Evolutionary conservation across 1,140 invertebrate species (phyloP), one percentile per base, ranked within the genome.

Genomic region (Bombyx mandarina): DNA sequence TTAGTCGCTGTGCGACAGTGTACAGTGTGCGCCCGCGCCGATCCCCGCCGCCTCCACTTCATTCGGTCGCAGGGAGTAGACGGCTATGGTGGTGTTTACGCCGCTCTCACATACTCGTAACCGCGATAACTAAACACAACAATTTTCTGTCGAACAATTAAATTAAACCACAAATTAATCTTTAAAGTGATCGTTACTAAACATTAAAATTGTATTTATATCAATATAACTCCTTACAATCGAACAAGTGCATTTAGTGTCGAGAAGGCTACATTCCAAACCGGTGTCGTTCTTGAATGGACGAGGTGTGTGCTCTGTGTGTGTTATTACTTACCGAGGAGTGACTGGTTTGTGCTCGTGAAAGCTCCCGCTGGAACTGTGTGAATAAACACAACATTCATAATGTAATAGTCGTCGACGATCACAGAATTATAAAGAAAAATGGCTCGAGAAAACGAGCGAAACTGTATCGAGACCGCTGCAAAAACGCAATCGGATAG

Each of bases 281-380:
- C 81, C 80, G 79, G 80, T 86, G 81, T 79, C 82, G 79, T 81
- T 82, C 73, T 77, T 80, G 76, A 82, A 77, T 78, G 75, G 78
- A 75, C 78, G 75, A 73, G 70, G 70, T 79, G 81, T 77, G 76
- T 82, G 78, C 75, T 82, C 72, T 75, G 56, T 63, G 61, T 75
- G 72, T 82, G 65, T 78, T 73, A 66, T 65, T 71, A 69, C 57
- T 76, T 72, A 76, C 63, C 64, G 61, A 66, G 65, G 61, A 59
- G 67, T 70, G 76, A 18, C 12, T 18, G 12, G 12, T 18, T 18
- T 18, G 12, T 18, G 12, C 12, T 73, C 73, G 52, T 52, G 49
- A 61, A 63, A 61, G 58, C 63, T 74, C 63, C 61, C 52, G 63
- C 64, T 61, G 57, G 62, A 66, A 54, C 45, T 51, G 52, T 58